Percentiles rank a stretch among this genome's conserved stretches.
Conservation (phyloP, 2,113 vertebrate species). For the Dromaius novaehollandiae region DNA sequence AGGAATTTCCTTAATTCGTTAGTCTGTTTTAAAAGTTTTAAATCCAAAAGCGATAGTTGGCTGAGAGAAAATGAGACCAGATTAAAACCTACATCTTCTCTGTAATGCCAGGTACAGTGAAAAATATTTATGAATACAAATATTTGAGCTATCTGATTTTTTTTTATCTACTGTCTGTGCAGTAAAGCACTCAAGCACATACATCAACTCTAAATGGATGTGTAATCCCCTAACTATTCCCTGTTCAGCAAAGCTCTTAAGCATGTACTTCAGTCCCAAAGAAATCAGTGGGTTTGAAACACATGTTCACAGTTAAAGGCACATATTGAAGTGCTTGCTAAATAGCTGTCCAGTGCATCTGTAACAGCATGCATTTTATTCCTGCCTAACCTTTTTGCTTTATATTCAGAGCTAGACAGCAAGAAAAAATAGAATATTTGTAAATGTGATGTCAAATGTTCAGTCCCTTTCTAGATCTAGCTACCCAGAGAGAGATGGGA, state of each 20-base stretch:
- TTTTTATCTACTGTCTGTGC: not conserved
- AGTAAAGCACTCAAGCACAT: not conserved
- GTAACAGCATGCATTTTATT: not conserved
- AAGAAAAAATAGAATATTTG: not conserved
- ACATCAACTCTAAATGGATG: not conserved
- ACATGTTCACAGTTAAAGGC: not conserved
- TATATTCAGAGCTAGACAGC: not conserved
- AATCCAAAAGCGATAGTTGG: slow-evolving; percentile 12
- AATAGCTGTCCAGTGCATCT: not conserved
- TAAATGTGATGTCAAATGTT: not conserved
- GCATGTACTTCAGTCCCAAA: not conserved
- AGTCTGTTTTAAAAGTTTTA: slow-evolving; percentile 19
- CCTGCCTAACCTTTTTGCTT: not conserved
- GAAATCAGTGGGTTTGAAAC: not conserved
- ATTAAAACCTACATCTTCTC: not conserved
- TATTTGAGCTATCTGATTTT: not conserved
- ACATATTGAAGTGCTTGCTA: not conserved
- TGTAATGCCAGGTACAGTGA: slow-evolving; percentile 4
- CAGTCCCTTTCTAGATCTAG: not conserved
- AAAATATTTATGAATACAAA: slow-evolving; percentile 44
- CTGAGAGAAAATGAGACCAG: not conserved
- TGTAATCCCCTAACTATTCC: not conserved
- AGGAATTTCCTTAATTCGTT: slow-evolving; percentile 36
- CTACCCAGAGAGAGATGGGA: not conserved
- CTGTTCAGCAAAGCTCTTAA: slow-evolving; percentile 12